Conservation (phyloP, 2,113 vertebrate genomes). For the Motacilla alba region DNA sequence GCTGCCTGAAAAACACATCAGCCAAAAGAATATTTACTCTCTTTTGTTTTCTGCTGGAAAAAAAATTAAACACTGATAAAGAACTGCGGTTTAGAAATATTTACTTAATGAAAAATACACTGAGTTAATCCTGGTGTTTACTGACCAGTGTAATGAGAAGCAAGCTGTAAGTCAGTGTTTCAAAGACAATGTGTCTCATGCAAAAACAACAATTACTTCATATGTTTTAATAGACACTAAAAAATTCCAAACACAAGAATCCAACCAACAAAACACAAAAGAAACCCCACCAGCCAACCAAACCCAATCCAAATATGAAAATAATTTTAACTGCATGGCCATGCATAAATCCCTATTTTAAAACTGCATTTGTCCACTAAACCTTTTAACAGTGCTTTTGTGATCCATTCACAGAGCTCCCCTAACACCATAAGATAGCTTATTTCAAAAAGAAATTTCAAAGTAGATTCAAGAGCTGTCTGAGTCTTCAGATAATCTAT, state of each 20-base stretch:
- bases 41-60: background rate
- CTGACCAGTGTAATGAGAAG: background rate
- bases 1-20: background rate
- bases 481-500: background rate
- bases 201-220: background rate
- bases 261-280: background rate
- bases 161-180: background rate
- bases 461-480: constrained; percentile 9
- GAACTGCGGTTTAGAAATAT: background rate
- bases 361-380: background rate
- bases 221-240: background rate
- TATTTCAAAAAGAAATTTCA: background rate
- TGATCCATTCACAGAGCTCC: background rate
- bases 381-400: background rate
- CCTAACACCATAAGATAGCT: background rate
- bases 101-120: background rate
- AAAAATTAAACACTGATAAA: constrained; percentile 10
- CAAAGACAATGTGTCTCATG: constrained; percentile 14
- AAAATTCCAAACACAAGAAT: background rate
- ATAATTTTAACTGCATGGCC: background rate
- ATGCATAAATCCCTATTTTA: background rate
- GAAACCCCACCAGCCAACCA: background rate
- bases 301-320: background rate
- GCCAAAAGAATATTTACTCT: constrained; percentile 40
- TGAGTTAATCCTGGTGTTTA: constrained; percentile 32